Percentiles rank a stretch among this genome's conserved stretches.
These are phyloP conservation scores for Hippotragus niger DNA, from an alignment of 2,113 vertebrate species.

Conservation along the genomic window DNA sequence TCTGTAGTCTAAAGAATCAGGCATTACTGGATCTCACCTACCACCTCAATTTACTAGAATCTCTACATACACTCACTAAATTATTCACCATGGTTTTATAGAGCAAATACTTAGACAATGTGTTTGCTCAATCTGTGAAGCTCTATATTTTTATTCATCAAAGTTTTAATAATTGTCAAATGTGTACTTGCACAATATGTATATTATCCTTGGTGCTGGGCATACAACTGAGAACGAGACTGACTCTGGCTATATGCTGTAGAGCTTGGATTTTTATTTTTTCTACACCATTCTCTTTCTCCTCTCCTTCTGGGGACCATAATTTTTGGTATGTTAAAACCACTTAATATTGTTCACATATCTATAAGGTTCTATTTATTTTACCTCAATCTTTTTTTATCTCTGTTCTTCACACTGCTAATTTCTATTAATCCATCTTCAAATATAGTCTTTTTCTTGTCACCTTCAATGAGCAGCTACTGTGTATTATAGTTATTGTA, in stretches of 20 bases:
- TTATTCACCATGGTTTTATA: background rate
- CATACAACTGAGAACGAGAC: background rate
- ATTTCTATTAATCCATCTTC: background rate
- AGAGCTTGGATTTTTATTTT: background rate
- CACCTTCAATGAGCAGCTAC: background rate
- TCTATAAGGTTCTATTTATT: background rate
- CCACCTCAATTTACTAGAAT: background rate
- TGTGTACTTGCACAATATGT: background rate
- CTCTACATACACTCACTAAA: background rate
- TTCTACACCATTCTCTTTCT: background rate
- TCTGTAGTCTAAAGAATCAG: background rate
- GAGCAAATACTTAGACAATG: background rate
- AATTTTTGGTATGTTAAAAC: background rate
- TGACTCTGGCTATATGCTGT: background rate
- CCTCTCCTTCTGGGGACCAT: background rate
- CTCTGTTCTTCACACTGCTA: background rate
- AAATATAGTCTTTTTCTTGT: background rate
- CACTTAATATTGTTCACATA: background rate
- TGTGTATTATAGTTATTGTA: background rate
- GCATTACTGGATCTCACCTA: background rate
- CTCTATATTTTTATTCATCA: background rate
- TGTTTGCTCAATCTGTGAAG: background rate
- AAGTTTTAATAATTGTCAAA: background rate
- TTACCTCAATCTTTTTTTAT: background rate
- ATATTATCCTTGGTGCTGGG: background rate